Conservation (phyloP, 2,797 vertebrate species). For the Furcifer pardalis region DNA sequence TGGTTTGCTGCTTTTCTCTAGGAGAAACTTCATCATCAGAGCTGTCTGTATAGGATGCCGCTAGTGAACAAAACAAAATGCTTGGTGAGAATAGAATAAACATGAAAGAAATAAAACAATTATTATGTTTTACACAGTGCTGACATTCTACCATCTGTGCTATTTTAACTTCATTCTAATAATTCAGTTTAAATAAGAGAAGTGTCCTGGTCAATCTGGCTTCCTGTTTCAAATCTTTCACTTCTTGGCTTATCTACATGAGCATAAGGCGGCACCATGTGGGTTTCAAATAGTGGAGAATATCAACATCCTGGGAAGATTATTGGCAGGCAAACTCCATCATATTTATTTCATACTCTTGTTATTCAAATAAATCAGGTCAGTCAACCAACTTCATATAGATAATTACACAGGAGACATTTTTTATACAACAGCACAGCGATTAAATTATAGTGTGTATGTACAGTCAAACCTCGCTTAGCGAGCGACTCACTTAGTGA, state of each 20-base stretch:
- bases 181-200: constrained; percentile 8
- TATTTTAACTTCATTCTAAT: constrained; percentile 14
- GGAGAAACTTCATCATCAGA: constrained; percentile 97
- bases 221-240: constrained; percentile 16
- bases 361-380: neutral
- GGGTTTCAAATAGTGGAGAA: neutral
- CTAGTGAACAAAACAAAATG: constrained; percentile 71
- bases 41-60: constrained; percentile 98
- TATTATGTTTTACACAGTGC: neutral
- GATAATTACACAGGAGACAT: neutral
- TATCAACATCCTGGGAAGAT: constrained; percentile 8
- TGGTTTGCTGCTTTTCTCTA: constrained; percentile 94
- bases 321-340: neutral
- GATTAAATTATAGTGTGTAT: neutral
- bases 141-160: constrained; percentile 36
- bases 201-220: constrained; percentile 25
- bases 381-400: neutral
- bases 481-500: too few relatives aligned
- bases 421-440: neutral
- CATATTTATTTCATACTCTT: neutral
- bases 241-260: constrained; percentile 1
- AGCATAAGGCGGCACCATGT: neutral
- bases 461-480: too few relatives aligned
- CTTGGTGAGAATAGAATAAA: constrained; percentile 16
- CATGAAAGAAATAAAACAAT: constrained; percentile 16